Base-by-base conservation (phyloP, 2,797 vertebrate genomes). In the Hylomyscus alleni region DNA sequence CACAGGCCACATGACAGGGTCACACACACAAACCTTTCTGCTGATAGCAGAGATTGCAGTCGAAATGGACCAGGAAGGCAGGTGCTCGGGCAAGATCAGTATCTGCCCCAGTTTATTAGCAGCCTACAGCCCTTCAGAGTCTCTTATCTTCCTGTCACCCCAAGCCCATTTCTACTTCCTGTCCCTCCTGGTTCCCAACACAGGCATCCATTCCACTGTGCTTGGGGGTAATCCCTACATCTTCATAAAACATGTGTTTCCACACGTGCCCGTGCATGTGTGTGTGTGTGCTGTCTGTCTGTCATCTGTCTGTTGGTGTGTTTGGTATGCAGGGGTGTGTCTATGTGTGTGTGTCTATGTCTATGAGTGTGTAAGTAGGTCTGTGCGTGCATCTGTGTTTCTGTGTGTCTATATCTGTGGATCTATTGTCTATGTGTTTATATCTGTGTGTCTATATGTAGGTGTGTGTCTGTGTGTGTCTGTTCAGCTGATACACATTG, bases 1-100 rank as follows among this genome's bases (percentile, higher is more conserved):
- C 0, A 0, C 56, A 19, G 40, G 40, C 15, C 94, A 91, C 73
- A 14, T 92, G 96, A 95, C 80, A 44, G 9, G 29, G 37, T 80
- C 85, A 92, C 37, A 14, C 0, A 1, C n/a, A n/a, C 77, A 58
- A 50, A 56, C 75, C 34, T 92, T 85, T 90, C 83, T 94, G 83
- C 95, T 95, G 91, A 97, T 40, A 81, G 54, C 75, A 77, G 54
- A 95, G 96, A 85, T 65, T 22, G 29, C 60, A 44, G 56, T 94
- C 60, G 15, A 2, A 29, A 65, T 54, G 54, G 29, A 20, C 60
- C 26, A 0, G 0, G 69, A 44, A 93, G 44, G 31, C 19, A 2
- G 20, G 17, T 17, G 29, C 12, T 19, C 20, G 40, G 78, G n/a
- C 82, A 47, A 50, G 77, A 26, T 2, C 80, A 44, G n/a, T 24